Evolutionary conservation across 1,140 invertebrate genomes (phyloP).

Genomic region (Pogonomyrmex barbatus): DNA sequence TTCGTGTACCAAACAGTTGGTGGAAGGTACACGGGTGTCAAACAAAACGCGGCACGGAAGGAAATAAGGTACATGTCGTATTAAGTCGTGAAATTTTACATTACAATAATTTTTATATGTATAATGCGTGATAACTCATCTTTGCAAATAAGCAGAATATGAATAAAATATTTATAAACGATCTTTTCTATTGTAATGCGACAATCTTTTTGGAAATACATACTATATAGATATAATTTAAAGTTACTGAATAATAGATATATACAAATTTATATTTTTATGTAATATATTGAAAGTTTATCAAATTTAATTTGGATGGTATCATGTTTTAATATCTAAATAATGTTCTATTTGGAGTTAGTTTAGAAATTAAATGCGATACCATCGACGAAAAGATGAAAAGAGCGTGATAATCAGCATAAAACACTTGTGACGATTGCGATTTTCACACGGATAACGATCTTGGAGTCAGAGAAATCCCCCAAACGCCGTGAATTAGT

Average conservation of each 20-base stretch:
- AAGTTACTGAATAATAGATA: not conserved
- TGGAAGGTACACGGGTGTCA: slow-evolving; percentile 40
- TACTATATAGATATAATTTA: not conserved
- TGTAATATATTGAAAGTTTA: not conserved
- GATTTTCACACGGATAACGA: slow-evolving; percentile 62
- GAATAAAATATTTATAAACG: not conserved
- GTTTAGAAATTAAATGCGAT: not conserved
- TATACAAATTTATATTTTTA: not conserved
- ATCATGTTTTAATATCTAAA: not conserved
- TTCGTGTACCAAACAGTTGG: slow-evolving; percentile 74
- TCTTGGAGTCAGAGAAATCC: slow-evolving; percentile 78
- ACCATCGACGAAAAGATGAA: not conserved
- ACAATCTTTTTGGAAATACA: not conserved
- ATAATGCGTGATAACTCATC: not conserved
- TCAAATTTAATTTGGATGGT: not conserved
- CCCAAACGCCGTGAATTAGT: slow-evolving; percentile 81
- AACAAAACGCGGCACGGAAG: slow-evolving; percentile 40
- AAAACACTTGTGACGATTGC: slow-evolving; percentile 61
- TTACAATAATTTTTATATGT: not conserved
- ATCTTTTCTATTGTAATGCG: not conserved
- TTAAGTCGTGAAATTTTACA: not conserved
- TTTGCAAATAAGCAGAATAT: not conserved
- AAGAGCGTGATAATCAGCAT: slow-evolving; percentile 32
- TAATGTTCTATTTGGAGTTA: slow-evolving; percentile 11
- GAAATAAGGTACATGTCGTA: not conserved